A percentile compares a stretch with the other conserved stretches of the same genome.
phyloP scores from a whole-genome alignment of 2,113 vertebrate species.

The Plectropomus leopardus region DNA sequence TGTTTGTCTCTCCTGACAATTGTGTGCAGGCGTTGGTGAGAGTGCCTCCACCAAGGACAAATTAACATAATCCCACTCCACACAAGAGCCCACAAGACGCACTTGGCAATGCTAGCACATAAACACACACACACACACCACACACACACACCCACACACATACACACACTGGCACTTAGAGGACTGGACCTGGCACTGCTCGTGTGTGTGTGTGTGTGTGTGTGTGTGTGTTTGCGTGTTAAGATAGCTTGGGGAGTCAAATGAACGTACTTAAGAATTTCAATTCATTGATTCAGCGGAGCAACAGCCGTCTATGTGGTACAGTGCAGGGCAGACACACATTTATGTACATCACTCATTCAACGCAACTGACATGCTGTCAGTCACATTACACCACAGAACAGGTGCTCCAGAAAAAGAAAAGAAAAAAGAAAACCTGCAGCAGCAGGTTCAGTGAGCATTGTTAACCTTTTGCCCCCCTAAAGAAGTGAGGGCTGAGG shows the following conservation, averaged over 20 bases:
- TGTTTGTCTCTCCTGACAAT: conserved; percentile 50
- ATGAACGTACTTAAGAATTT: conserved; percentile 51
- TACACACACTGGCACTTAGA: conserved; percentile 34
- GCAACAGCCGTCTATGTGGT: conserved; percentile 38
- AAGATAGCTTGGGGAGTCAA: conserved; percentile 41
- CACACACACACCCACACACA: too few species aligned
- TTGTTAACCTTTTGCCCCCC: conserved; percentile 16
- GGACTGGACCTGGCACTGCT: conserved; percentile 36
- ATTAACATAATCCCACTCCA: conserved; percentile 78
- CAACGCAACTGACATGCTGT: conserved; percentile 37
- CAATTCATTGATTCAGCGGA: conserved; percentile 21
- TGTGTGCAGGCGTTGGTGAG: conserved; percentile 49
- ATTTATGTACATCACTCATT: conserved; percentile 35
- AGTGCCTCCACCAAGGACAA: conserved; percentile 60
- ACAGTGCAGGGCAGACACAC: conserved; percentile 16
- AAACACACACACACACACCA: too few species aligned
- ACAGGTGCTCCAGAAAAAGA: conserved; percentile 11
- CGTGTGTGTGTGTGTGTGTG: conserved; percentile 21
- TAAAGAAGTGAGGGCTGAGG: conserved; percentile 12
- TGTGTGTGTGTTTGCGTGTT: conserved; percentile 36
- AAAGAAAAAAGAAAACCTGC: conserved; percentile 16
- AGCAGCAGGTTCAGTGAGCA: conserved; percentile 34
- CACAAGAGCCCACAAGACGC: conserved; percentile 61
- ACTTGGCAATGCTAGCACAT: conserved; percentile 40
- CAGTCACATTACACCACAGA: conserved; percentile 31